Percentiles rank a stretch among this genome's conserved stretches.
Evolutionary conservation across 2,113 vertebrate species (phyloP).

Genomic region (Cheirogaleus medius): DNA sequence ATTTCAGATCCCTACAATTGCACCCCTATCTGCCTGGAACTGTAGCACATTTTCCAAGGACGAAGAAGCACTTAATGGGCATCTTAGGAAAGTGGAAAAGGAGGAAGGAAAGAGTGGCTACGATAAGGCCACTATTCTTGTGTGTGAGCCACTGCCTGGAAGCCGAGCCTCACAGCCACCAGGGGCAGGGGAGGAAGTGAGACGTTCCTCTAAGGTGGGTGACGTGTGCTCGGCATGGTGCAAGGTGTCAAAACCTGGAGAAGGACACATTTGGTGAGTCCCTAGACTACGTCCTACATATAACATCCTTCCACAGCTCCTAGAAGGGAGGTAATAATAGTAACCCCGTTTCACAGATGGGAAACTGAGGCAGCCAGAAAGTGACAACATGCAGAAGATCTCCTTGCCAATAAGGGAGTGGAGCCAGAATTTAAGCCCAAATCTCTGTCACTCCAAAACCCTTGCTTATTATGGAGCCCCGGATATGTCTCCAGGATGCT

Average conservation of each 20-base stretch:
- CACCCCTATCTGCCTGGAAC: background rate
- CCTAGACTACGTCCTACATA: background rate
- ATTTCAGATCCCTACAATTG: background rate
- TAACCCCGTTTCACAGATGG: background rate
- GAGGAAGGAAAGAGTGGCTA: background rate
- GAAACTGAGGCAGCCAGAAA: background rate
- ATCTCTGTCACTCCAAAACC: background rate
- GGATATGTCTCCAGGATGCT: background rate
- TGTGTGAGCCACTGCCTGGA: accelerated
- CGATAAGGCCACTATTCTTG: background rate
- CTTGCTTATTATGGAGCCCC: no score
- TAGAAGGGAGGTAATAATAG: accelerated
- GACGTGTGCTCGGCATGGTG: accelerated
- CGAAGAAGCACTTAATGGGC: background rate
- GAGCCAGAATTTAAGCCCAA: background rate
- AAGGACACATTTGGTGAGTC: accelerated
- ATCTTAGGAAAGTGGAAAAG: background rate
- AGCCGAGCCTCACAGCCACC: accelerated
- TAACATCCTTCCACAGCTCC: background rate
- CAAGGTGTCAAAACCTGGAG: accelerated
- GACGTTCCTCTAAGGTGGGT: accelerated
- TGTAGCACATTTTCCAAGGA: background rate
- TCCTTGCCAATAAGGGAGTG: accelerated
- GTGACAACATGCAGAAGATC: accelerated
- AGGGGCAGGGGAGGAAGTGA: accelerated